A percentile compares a stretch with the other conserved stretches of the same genome.
These are phyloP conservation scores for Ichneumon xanthorius DNA, from an alignment of 2,888 invertebrate genomes.

Conservation along the genomic window DNA sequence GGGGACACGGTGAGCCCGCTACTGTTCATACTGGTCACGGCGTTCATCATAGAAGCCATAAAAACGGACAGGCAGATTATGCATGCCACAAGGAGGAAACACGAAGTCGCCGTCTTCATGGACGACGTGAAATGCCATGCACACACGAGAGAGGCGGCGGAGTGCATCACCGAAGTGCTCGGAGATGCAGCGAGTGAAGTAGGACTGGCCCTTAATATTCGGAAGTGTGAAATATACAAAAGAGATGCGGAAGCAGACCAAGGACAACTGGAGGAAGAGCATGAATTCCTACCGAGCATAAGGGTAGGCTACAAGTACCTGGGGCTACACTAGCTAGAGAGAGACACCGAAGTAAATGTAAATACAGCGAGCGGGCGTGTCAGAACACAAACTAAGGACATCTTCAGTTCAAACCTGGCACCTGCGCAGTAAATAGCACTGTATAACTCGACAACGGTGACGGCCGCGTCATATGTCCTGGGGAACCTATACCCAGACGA, in stretches of 20 bases:
- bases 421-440: constrained; percentile 57
- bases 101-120: too few species aligned
- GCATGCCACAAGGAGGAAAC: too few species aligned
- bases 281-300: not conserved
- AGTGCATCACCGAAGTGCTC: too few species aligned
- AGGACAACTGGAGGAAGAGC: not conserved
- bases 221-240: constrained; percentile 32
- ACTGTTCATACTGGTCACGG: too few species aligned
- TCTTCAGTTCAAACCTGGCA: constrained; percentile 53
- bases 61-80: too few species aligned
- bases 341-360: not conserved
- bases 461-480: not conserved
- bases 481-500: constrained; percentile 39
- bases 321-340: constrained; percentile 14
- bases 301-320: constrained; percentile 42
- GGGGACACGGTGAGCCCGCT: too few species aligned
- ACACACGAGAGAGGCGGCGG: too few species aligned
- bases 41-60: too few species aligned
- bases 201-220: too few species aligned
- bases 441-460: not conserved
- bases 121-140: too few species aligned
- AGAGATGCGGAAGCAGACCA: not conserved
- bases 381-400: not conserved
- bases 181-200: too few species aligned
- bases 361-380: not conserved